These are phyloP conservation scores for Botia almorhae DNA, from an alignment of 2,797 vertebrate genomes.

Conservation along the genomic window DNA sequence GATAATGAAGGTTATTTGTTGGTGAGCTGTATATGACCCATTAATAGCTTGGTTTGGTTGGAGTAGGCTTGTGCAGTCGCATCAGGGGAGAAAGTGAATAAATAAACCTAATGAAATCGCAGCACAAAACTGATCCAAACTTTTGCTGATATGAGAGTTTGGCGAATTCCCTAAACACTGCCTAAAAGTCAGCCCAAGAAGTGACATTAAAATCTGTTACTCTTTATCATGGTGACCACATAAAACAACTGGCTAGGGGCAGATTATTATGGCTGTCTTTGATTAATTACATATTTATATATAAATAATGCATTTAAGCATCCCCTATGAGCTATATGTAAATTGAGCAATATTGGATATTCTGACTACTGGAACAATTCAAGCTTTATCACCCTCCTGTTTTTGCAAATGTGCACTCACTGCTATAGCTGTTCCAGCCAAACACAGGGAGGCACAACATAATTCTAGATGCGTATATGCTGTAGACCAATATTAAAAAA, in stretches of 20 bases:
- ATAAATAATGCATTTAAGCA: too few species aligned
- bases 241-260: background rate
- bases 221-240: background rate
- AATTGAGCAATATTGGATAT: too few species aligned
- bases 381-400: too few species aligned
- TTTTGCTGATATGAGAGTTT: background rate
- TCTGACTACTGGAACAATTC: too few species aligned
- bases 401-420: too few species aligned
- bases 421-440: too few species aligned
- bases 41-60: slow-evolving; percentile 54
- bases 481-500: too few species aligned
- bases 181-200: background rate
- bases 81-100: slow-evolving; percentile 55
- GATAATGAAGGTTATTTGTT: slow-evolving; percentile 51
- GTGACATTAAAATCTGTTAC: background rate
- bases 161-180: background rate
- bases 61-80: slow-evolving; percentile 35
- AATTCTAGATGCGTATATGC: too few species aligned
- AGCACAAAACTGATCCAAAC: slow-evolving; percentile 13
- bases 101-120: slow-evolving; percentile 55
- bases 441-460: too few species aligned
- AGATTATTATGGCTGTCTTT: background rate
- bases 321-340: too few species aligned
- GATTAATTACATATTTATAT: too few species aligned
- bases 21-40: slow-evolving; percentile 42